Conservation (phyloP, 1,140 invertebrate species). For the Geopemphigus sp. region DNA sequence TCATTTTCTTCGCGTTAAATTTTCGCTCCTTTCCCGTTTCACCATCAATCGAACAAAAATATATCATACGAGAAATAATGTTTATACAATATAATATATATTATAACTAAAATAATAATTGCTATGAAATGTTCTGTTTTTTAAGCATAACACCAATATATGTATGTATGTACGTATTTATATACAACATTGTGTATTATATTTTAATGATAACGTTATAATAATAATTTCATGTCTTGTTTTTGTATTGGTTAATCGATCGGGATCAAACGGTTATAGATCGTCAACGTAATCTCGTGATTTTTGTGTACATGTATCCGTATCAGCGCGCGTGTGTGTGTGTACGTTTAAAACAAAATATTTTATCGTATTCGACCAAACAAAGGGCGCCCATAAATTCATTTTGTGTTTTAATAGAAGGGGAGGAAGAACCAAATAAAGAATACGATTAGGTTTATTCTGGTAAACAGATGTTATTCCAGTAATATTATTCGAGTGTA, state of each 20-base stretch:
- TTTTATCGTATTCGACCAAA: no score
- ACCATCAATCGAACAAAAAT: background rate
- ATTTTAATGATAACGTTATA: background rate
- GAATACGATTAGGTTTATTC: no score
- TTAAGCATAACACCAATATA: constrained; percentile 29
- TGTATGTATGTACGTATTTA: background rate
- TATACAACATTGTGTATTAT: background rate
- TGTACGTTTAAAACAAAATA: no score
- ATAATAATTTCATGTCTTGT: background rate
- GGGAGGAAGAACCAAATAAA: no score
- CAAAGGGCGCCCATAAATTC: no score
- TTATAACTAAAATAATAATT: constrained; percentile 9
- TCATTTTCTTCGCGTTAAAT: background rate
- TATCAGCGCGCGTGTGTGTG: no score
- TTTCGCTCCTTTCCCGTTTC: background rate
- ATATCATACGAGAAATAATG: constrained; percentile 9
- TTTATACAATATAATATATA: constrained; percentile 14
- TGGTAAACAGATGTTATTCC: no score
- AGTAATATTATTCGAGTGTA: no score
- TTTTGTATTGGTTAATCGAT: background rate
- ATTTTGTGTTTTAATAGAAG: no score
- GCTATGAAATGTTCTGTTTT: constrained; percentile 24
- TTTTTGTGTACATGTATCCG: no score
- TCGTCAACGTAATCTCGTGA: background rate
- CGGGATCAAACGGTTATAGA: background rate